Evolutionary conservation across 64 coral and sea anemone genomes (phyloP), one percentile per base, ranked within the genome.

Genomic region (Actinia tenebrosa): DNA sequence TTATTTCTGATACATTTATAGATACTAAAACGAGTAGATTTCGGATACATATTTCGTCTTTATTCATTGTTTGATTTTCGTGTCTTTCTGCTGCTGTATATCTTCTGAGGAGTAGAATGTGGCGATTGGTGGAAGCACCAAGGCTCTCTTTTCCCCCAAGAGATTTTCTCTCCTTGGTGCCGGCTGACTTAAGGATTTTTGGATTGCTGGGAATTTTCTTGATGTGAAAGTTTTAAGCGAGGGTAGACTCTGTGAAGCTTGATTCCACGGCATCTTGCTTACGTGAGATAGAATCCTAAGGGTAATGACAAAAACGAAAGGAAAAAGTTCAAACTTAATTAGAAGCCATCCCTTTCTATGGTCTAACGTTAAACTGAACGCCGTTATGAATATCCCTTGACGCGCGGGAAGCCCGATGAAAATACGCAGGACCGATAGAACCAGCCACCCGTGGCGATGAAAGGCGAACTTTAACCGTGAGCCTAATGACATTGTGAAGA

Each of bases 71-170:
- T 44, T 45, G 9, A 53, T n/a, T 1, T 81, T 81, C 0, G 44
- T 81, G 23, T 81, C 27, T 81, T 81, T 53, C 2, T 81, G 44
- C 18, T 81, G 19, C 19, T 77, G 10, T 10, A 77, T 17, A 20
- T 90, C 80, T 11, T 90, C 80, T 60, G 86, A 87, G 0, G 94
- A 90, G 60, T 96, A 96, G 22, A 96, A 42, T 22, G 88, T 88
- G 68, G 94, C 94, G 22, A 96, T 93, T 3, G 94, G 94, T 56
- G 94, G 94, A n/a, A 96, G 91, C 15, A 72, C 79, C 47, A 84
- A 71, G 3, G 82, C 53, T 66, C 91, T 83, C 15, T 88, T 85
- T 10, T 82, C 75, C 10, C 27, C 53, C 4, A 60, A 20, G 69
- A 19, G 37, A 58, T 90, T 78, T 20, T 10, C 84, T 60, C 19